phyloP scores from a whole-genome alignment of 2,888 invertebrate species.

The Epinotia nisella region DNA sequence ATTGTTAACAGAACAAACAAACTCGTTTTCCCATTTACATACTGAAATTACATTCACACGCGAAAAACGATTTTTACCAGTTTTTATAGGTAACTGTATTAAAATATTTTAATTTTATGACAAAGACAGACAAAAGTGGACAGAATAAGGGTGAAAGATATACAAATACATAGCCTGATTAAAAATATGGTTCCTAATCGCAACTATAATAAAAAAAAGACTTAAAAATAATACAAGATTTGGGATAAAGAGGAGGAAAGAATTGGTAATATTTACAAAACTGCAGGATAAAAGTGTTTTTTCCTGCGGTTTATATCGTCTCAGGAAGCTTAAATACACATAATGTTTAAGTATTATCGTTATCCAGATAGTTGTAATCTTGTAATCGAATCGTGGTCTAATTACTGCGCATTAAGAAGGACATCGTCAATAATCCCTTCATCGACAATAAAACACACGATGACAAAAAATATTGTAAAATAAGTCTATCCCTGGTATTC shows the following conservation, averaged over 20 bases:
- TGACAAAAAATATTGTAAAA: neutral
- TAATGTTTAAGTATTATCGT: conserved; percentile 1
- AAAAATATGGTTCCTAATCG: too few species aligned
- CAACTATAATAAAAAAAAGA: too few species aligned
- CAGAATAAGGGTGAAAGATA: too few species aligned
- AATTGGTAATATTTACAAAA: neutral
- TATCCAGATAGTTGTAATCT: conserved; percentile 6
- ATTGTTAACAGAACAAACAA: neutral
- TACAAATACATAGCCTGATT: too few species aligned
- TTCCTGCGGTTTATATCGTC: neutral
- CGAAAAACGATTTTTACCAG: neutral
- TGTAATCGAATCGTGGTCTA: neutral
- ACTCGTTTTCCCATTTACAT: neutral
- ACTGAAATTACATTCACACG: neutral
- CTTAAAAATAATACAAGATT: too few species aligned
- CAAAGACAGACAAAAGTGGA: too few species aligned
- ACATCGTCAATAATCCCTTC: neutral
- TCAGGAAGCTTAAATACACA: neutral
- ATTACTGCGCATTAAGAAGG: neutral
- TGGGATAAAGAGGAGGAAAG: too few species aligned
- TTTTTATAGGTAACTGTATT: neutral
- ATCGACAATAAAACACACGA: neutral
- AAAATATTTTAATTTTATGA: neutral
- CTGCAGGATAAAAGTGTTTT: neutral
- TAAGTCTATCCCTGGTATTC: neutral